phyloP scores from a whole-genome alignment of 2,113 vertebrate species.

The Mystacornis crossleyi region DNA sequence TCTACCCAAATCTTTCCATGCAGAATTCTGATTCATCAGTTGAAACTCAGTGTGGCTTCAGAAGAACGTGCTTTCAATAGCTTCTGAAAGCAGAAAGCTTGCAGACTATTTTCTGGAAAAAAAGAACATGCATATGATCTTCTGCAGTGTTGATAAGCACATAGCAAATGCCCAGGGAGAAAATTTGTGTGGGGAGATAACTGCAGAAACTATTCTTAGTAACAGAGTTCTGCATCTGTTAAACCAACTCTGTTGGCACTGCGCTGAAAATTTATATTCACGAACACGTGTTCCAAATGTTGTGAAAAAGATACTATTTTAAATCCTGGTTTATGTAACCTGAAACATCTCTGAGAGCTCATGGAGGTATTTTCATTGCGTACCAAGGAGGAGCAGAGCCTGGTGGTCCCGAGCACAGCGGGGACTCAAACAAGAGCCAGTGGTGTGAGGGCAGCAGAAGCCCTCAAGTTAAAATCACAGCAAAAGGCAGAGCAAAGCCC shows the following conservation, averaged over 20 bases:
- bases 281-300: slow-evolving; percentile 32
- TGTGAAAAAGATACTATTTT: slow-evolving; percentile 57
- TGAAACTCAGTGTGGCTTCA: neutral
- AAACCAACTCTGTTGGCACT: slow-evolving; percentile 42
- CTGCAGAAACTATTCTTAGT: slow-evolving; percentile 59
- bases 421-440: neutral
- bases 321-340: slow-evolving; percentile 48
- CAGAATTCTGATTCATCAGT: neutral
- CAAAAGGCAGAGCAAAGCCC: neutral
- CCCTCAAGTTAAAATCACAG: neutral
- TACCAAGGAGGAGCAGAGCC: neutral
- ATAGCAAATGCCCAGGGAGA: slow-evolving; percentile 46
- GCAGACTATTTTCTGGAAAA: neutral
- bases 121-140: neutral
- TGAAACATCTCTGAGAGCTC: neutral
- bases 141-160: slow-evolving; percentile 45
- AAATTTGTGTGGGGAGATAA: slow-evolving; percentile 59
- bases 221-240: slow-evolving; percentile 58
- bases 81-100: neutral
- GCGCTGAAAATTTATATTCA: slow-evolving; percentile 26
- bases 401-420: neutral
- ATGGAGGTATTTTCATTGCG: neutral
- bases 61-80: neutral
- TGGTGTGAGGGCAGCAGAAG: neutral
- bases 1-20: neutral